Evolutionary conservation across 1,140 invertebrate genomes (phyloP).

Genomic region (Hydropsyche tenuis): DNA sequence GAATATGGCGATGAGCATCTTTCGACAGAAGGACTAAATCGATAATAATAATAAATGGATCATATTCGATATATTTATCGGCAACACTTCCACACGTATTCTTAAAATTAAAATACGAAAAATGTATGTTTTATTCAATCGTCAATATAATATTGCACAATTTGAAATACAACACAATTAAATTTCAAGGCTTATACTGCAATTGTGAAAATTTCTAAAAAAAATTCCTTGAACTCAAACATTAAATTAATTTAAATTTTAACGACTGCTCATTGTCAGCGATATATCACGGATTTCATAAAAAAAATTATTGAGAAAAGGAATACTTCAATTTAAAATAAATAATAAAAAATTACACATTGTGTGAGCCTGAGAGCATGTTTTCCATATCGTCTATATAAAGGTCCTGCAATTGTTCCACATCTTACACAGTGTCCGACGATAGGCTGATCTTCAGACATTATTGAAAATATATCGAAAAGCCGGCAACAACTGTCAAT

Average conservation of each 20-base stretch:
- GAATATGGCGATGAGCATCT: conserved; percentile 81
- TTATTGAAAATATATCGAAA: background rate
- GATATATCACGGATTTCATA: too few species aligned
- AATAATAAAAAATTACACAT: conserved; percentile 73
- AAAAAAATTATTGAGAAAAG: conserved; percentile 26
- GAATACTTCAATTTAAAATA: conserved; percentile 22
- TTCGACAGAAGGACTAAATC: conserved; percentile 81
- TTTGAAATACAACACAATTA: background rate
- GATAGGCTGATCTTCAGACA: background rate
- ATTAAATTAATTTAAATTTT: too few species aligned
- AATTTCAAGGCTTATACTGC: too few species aligned
- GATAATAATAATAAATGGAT: conserved; percentile 81
- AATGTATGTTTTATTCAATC: background rate
- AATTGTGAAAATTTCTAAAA: too few species aligned
- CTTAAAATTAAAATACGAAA: conserved; percentile 60
- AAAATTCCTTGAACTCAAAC: too few species aligned
- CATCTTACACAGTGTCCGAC: conserved; percentile 69
- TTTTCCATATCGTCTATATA: conserved; percentile 72
- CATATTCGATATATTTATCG: conserved; percentile 91
- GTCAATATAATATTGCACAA: background rate
- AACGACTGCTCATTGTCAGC: too few species aligned
- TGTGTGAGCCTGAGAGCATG: conserved; percentile 73
- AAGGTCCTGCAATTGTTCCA: conserved; percentile 64
- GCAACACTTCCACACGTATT: conserved; percentile 73
- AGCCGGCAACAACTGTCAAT: background rate